phyloP scores from a whole-genome alignment of 2,888 invertebrate species.

The Galerucella pusilla region DNA sequence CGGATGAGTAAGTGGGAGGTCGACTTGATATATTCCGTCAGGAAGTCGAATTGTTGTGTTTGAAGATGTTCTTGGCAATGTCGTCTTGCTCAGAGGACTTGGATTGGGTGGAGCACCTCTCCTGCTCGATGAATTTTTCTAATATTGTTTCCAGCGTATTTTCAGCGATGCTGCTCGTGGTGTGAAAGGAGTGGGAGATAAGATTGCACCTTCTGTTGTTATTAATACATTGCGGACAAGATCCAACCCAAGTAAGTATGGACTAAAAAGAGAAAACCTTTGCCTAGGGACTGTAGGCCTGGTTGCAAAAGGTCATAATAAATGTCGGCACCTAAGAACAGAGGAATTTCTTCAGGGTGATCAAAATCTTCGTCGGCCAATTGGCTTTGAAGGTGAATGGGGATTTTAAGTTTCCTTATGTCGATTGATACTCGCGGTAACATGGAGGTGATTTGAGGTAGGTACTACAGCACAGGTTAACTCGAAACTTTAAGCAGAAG shows the following conservation, averaged over 20 bases:
- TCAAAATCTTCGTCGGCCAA: constrained; percentile 7
- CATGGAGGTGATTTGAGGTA: neutral
- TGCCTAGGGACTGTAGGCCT: constrained; percentile 6
- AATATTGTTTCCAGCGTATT: constrained; percentile 4
- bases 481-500: neutral
- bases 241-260: constrained; percentile 1
- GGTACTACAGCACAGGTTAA: neutral
- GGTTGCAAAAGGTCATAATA: neutral
- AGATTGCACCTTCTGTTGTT: constrained; percentile 1
- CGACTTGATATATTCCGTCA: neutral
- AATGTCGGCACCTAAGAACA: neutral
- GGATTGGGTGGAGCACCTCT: constrained; percentile 1
- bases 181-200: neutral
- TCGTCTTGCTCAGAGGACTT: neutral
- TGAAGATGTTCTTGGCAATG: neutral
- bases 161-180: constrained; percentile 2
- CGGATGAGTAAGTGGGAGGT: neutral
- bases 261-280: neutral
- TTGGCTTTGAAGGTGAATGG: constrained; percentile 6
- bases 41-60: neutral
- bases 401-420: neutral
- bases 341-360: constrained; percentile 7
- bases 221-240: constrained; percentile 2
- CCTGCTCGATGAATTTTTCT: constrained; percentile 2
- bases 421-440: constrained; percentile 2